Evolutionary conservation across 1,140 invertebrate genomes (phyloP), one percentile per base, ranked within the genome.

Genomic region (Conus betulinus): DNA sequence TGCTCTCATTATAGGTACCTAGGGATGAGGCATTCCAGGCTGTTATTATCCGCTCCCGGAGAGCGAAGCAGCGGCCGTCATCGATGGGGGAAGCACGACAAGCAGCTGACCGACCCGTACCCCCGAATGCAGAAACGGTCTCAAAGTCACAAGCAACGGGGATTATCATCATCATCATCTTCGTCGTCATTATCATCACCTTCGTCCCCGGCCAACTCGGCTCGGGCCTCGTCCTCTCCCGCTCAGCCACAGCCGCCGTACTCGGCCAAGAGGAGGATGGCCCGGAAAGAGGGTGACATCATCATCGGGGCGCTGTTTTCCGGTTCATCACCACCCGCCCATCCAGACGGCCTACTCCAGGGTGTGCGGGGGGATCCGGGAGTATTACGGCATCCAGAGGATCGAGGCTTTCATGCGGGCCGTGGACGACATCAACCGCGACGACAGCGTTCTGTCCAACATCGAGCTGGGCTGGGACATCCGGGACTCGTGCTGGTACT

Each of bases 401-500:
- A 96, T 97, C 0, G 97, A 98, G 95, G 97, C 96, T 5, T 97
- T 97, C 84, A 94, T 97, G 85, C 90, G 95, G 87, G 96, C 96
- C 3, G 94, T 97, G n/a, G 96, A 96, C 88, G 92, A 95, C 87
- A 96, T 97, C 84, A 97, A 97, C 93, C 89, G 88, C 39, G 92
- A 96, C 90, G 78, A 90, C 4, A 90, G 90, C 10, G 94, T 96
- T 88, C 91, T 97, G 85, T 95, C 96, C 5, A 96, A 96, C 89
- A 96, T 98, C 79, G 97, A 95, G 5, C 94, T 98, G 20, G 97
- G 97, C 11, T 96, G 97, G 87, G 97, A 97, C 93, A 97, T 97
- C 71, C 95, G 97, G 39, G 97, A 98, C 93, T 97, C 97, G 11
- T 98, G 97, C 94, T 98, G 97, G 97, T 97, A 97, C 90, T 96